These are phyloP conservation scores for Pseudorasbora parva DNA, from an alignment of 2,113 vertebrate genomes.

Conservation along the genomic window DNA sequence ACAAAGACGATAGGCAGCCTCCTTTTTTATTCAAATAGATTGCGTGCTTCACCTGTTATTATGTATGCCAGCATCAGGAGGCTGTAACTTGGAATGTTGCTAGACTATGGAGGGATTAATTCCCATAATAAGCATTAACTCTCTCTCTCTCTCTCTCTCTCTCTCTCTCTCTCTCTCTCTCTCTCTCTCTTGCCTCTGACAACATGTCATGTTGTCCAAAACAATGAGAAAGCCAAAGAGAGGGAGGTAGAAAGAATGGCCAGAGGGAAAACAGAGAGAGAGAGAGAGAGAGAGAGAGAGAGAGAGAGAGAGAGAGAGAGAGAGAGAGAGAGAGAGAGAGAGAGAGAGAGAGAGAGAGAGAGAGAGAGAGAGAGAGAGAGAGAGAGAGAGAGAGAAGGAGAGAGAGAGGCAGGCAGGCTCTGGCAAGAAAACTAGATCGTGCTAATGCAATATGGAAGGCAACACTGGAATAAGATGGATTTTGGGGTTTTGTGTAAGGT, in stretches of 20 bases:
- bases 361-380: too few species aligned
- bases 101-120: conserved; percentile 62
- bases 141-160: conserved; percentile 18
- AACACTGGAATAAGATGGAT: neutral
- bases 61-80: conserved; percentile 49
- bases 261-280: neutral
- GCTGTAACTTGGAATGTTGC: conserved; percentile 66
- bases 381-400: neutral
- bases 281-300: conserved; percentile 6
- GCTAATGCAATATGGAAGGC: neutral
- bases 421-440: neutral
- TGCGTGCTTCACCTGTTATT: conserved; percentile 60
- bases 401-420: neutral
- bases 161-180: conserved; percentile 29
- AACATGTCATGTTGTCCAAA: conserved; percentile 47
- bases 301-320: neutral
- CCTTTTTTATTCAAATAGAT: conserved; percentile 50
- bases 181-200: conserved; percentile 12
- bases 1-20: conserved; percentile 47
- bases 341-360: too few species aligned
- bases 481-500: neutral
- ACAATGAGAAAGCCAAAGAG: conserved; percentile 27
- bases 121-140: conserved; percentile 48
- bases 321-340: too few species aligned
- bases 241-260: neutral